Conservation (phyloP, 1,140 invertebrate genomes). For the Meloidogyne floridensis region DNA sequence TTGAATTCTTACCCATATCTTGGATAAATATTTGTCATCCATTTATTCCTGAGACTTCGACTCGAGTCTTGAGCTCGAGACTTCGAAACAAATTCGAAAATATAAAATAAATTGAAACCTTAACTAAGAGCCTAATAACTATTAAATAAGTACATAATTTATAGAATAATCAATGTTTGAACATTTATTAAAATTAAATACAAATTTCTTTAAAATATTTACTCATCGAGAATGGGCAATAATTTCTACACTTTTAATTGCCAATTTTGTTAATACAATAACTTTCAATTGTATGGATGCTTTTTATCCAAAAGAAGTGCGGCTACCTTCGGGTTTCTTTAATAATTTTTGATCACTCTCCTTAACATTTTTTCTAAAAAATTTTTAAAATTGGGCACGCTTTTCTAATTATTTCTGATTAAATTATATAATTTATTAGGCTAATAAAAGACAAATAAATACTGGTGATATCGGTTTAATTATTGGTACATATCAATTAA, state of each 20-base stretch:
- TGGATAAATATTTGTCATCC: no score
- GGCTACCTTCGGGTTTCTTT: slow-evolving; percentile 8
- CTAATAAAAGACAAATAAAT: slow-evolving; percentile 17
- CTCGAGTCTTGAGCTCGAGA: no score
- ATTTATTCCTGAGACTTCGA: no score
- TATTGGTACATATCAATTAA: slow-evolving; percentile 22
- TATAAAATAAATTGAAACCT: no score
- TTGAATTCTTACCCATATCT: no score
- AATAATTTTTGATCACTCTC: not conserved
- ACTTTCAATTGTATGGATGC: slow-evolving; percentile 26
- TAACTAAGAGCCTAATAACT: no score
- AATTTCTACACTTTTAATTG: slow-evolving; percentile 10
- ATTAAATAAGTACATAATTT: no score
- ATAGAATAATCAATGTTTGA: no score
- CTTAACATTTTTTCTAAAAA: no score
- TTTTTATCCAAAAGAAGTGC: slow-evolving; percentile 29
- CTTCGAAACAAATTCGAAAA: no score
- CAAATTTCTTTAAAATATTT: slow-evolving; percentile 8
- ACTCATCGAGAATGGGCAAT: slow-evolving; percentile 16
- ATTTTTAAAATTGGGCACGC: no score
- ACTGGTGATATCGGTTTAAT: slow-evolving; percentile 24
- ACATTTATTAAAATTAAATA: not conserved
- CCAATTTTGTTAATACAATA: slow-evolving; percentile 25
- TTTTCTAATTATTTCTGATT: no score
- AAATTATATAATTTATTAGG: not conserved